A percentile compares a stretch with the other conserved stretches of the same genome.
These are phyloP conservation scores for Myrmophylax atrothorax DNA, from an alignment of 2,113 vertebrate genomes.

Conservation along the genomic window DNA sequence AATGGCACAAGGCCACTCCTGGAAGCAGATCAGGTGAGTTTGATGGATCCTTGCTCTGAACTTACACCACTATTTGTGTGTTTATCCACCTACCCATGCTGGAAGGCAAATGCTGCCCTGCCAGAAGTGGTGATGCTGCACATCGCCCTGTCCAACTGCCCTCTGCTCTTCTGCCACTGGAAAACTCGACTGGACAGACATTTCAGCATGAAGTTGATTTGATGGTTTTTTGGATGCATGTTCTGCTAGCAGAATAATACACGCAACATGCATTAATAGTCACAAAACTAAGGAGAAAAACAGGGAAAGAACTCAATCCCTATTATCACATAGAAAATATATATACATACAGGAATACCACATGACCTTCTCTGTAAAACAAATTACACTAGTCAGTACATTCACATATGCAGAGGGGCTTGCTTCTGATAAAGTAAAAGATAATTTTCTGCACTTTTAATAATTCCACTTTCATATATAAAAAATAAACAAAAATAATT, in stretches of 20 bases:
- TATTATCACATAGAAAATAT: neutral
- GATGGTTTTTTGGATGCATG: neutral
- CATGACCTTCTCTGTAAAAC: neutral
- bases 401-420: neutral
- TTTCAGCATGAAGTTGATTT: neutral
- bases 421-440: neutral
- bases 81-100: neutral
- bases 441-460: neutral
- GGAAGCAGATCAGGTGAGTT: neutral
- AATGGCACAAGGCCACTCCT: accelerated
- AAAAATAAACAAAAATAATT: neutral
- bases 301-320: neutral
- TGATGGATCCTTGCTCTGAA: neutral
- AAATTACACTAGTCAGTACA: neutral
- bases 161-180: neutral
- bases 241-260: neutral
- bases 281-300: neutral
- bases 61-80: accelerated
- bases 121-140: neutral
- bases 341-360: neutral
- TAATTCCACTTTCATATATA: neutral
- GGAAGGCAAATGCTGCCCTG: neutral
- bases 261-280: neutral
- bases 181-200: neutral
- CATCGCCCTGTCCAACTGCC: accelerated